Base-by-base conservation (phyloP, 2,888 invertebrate species). In the Drosophila peninsularis region DNA sequence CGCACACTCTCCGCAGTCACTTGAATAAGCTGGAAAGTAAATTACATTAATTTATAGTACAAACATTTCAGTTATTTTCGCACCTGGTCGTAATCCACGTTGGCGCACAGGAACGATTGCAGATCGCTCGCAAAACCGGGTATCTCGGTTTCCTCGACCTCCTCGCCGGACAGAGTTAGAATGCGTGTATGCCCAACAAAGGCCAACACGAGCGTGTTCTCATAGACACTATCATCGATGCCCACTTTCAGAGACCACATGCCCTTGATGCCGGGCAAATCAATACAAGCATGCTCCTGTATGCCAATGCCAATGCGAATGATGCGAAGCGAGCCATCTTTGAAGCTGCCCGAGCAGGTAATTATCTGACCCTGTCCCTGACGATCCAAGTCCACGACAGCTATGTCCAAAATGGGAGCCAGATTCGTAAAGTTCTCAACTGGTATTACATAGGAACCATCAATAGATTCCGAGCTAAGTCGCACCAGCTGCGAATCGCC, bases 321-420 rank as follows among this genome's bases (percentile, higher is more conserved):
- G 69, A 99, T 98, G 58, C 99, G 94, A 37, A 99, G 93, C 0
- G 99, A 98, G 0, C 99, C 99, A 93, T 99, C 99, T 92, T 99
- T 99, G 92, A 96, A 98, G 4, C 97, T 97, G 11, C 97, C 99
- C 0, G 99, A 99, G 91, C 99, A 99, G 0, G 99, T 99, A 45
- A 99, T 98, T 74, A 99, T 95, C 92, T 98, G 98, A 14, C 98
- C 98, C 93, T 99, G 99, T 0, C 99, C 99, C 92, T 98, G 98
- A 17, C 97, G 93, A 93, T 99, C 99, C 72, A 99, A 94, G 93
- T 99, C 99, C 3, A 99, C 99, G 1, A 99, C 97, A 77, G 98
- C 97, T 97, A 99, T 98, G 92, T 99, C 99, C 24, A 98, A 95
- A 81, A 99, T 99, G 0, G 99, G 99, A 5, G 98, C 99, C 45